phyloP scores from a whole-genome alignment of 2,888 invertebrate species.

The Maniola hyperantus region DNA sequence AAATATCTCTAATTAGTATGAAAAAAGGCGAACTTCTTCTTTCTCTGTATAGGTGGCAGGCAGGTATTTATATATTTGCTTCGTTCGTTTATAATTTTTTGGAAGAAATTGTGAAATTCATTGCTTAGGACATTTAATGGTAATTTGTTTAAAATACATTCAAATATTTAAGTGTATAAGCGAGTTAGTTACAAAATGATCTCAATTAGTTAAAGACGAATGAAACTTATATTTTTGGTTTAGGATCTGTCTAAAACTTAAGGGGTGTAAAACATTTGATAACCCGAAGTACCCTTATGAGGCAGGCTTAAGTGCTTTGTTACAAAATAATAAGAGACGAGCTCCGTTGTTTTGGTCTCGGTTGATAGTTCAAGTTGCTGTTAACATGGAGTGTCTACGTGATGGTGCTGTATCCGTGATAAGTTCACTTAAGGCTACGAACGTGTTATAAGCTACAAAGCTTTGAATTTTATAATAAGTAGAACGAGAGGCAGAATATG shows the following conservation, averaged over 20 bases:
- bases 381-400: slow-evolving; percentile 32
- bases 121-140: too few species aligned
- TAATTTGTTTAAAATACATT: too few species aligned
- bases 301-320: slow-evolving; percentile 33
- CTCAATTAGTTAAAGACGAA: too few species aligned
- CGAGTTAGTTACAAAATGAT: too few species aligned
- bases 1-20: too few species aligned
- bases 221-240: slow-evolving; percentile 1
- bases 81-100: too few species aligned
- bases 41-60: too few species aligned
- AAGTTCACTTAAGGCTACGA: slow-evolving; percentile 26
- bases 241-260: not conserved
- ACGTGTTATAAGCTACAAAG: slow-evolving; percentile 21
- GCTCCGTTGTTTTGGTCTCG: slow-evolving; percentile 34
- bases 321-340: slow-evolving; percentile 34
- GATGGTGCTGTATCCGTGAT: slow-evolving; percentile 29
- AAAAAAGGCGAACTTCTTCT: too few species aligned
- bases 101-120: too few species aligned
- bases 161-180: too few species aligned
- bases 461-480: not conserved
- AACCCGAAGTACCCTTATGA: slow-evolving; percentile 39
- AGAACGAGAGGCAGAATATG: not conserved
- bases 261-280: slow-evolving; percentile 31
- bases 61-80: too few species aligned
- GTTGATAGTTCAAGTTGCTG: slow-evolving; percentile 33